Percentiles rank a stretch among this genome's conserved stretches.
These are phyloP conservation scores for Escarpia spicata DNA, from an alignment of 2,888 invertebrate species.

Conservation along the genomic window DNA sequence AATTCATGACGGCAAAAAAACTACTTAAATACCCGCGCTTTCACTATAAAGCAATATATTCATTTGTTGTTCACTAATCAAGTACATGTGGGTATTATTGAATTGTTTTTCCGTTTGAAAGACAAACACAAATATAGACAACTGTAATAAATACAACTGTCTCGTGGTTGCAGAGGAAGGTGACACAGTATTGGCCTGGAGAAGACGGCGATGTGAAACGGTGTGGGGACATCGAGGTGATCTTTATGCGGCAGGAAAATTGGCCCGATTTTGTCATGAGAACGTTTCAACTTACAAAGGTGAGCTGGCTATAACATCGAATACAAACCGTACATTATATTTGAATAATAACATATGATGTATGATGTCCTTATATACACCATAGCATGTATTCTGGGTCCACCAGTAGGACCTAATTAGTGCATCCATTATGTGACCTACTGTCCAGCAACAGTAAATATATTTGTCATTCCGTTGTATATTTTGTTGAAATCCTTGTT, in stretches of 20 bases:
- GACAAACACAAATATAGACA: no score
- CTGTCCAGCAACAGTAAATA: no score
- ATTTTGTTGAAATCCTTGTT: no score
- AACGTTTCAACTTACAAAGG: background rate
- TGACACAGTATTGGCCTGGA: background rate
- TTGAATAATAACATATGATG: background rate
- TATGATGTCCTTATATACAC: background rate
- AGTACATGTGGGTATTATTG: no score
- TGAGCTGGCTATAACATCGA: background rate
- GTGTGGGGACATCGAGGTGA: background rate
- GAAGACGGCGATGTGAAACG: background rate
- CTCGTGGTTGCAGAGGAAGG: background rate
- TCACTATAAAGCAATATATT: no score
- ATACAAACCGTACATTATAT: background rate
- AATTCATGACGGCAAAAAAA: no score
- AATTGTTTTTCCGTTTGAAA: no score
- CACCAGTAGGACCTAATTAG: no score
- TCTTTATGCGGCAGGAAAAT: background rate
- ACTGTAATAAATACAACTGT: background rate
- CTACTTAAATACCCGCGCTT: no score
- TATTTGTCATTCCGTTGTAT: no score
- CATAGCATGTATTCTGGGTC: background rate
- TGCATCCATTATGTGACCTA: no score
- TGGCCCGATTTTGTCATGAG: background rate
- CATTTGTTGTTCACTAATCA: no score